phyloP scores from a whole-genome alignment of 2,888 invertebrate genomes.

The Drosophila borealis region DNA sequence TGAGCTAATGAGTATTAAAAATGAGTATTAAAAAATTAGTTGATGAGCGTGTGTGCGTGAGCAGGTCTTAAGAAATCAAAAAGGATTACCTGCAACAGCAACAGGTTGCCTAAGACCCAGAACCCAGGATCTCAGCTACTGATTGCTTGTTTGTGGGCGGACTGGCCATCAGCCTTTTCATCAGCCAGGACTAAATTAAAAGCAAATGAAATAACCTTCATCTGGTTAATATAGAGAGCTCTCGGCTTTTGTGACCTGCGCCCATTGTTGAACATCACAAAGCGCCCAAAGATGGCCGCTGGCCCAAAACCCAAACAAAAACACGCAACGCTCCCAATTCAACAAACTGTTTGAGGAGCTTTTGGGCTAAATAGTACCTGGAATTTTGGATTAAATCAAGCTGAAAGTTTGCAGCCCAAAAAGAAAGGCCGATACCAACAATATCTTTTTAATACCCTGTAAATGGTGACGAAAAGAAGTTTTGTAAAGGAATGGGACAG shows the following conservation, averaged over 20 bases:
- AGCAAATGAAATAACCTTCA: slow-evolving; percentile 73
- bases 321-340: slow-evolving; percentile 33
- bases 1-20: slow-evolving; percentile 73
- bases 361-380: neutral
- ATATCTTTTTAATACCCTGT: neutral
- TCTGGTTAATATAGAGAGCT: slow-evolving; percentile 58
- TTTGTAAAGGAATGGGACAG: no score
- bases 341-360: slow-evolving; percentile 8
- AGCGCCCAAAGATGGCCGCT: slow-evolving; percentile 20
- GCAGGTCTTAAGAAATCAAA: slow-evolving; percentile 63
- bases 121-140: slow-evolving; percentile 33
- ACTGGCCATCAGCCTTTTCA: neutral
- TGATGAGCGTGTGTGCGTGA: slow-evolving; percentile 19
- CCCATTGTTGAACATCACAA: slow-evolving; percentile 56
- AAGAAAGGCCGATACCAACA: neutral
- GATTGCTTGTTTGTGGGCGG: slow-evolving; percentile 32
- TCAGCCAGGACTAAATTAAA: slow-evolving; percentile 62
- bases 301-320: slow-evolving; percentile 27
- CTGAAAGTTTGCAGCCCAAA: slow-evolving; percentile 1
- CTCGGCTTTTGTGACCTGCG: slow-evolving; percentile 52
- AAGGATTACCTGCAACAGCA: slow-evolving; percentile 69
- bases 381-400: slow-evolving; percentile 7
- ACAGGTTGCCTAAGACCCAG: slow-evolving; percentile 59
- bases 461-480: no score
- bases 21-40: slow-evolving; percentile 79